Percentiles rank a stretch among this genome's conserved stretches.
Evolutionary conservation across 2,888 invertebrate species (phyloP).

Genomic region (Zygothrica quintamaculata): DNA sequence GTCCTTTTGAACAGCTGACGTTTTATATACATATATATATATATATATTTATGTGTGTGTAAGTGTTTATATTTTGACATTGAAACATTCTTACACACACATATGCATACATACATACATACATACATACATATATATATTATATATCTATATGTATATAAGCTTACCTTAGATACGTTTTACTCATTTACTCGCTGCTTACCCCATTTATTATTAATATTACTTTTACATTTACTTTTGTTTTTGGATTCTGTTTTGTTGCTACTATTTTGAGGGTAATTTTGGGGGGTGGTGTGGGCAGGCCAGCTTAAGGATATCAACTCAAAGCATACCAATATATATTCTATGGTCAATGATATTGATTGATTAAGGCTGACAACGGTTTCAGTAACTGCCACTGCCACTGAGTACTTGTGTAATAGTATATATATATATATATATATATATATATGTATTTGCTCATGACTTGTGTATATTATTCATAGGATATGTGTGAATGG

Average conservation of each 20-base stretch:
- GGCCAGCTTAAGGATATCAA: conserved; percentile 26
- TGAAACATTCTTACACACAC: conserved; percentile 8
- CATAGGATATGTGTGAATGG: no score
- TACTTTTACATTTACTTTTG: conserved; percentile 31
- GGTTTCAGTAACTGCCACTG: conserved; percentile 1
- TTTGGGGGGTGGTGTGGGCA: conserved; percentile 8
- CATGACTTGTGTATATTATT: conserved; percentile 8
- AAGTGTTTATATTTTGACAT: conserved; percentile 22
- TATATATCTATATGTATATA: no score
- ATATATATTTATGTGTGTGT: no score
- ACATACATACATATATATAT: no score
- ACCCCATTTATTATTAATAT: conserved; percentile 54
- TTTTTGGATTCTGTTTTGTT: conserved; percentile 9
- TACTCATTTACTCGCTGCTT: neutral
- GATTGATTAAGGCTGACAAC: conserved; percentile 34
- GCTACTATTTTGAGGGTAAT: conserved; percentile 3
- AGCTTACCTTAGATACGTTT: no score
- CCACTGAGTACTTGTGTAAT: conserved; percentile 1
- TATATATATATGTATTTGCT: neutral
- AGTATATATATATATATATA: neutral
- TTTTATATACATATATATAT: no score
- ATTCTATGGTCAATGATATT: conserved; percentile 20
- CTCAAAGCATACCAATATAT: conserved; percentile 18
- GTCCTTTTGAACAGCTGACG: conserved; percentile 54
- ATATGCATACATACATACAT: no score